Conservation (phyloP, 2,888 invertebrate species). For the Lissonota sp. region DNA sequence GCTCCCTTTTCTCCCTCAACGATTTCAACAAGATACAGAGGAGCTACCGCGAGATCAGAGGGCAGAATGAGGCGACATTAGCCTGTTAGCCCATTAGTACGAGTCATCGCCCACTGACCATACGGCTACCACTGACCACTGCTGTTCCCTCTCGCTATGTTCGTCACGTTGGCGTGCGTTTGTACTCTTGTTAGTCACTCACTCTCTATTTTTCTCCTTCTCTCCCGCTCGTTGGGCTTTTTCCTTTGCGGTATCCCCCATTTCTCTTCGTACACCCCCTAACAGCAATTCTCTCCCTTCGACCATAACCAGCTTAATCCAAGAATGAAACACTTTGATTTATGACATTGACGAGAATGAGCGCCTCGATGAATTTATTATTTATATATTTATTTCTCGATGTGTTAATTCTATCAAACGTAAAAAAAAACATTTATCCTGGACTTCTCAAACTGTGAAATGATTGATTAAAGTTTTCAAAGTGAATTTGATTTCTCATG, state of each 20-base stretch:
- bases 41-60: conserved; percentile 73
- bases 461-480: no score
- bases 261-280: conserved; percentile 6
- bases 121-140: conserved; percentile 65
- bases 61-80: conserved; percentile 80
- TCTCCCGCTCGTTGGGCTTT: conserved; percentile 27
- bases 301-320: conserved; percentile 10
- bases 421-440: not conserved
- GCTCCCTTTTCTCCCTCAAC: conserved; percentile 6
- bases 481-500: no score
- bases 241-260: conserved; percentile 52
- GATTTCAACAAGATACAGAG: conserved; percentile 34
- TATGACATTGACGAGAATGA: not conserved
- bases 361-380: not conserved
- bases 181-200: conserved; percentile 38
- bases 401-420: not conserved
- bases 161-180: conserved; percentile 37
- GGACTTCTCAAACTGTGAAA: no score
- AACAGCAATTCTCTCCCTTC: conserved; percentile 39
- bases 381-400: not conserved
- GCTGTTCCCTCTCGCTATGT: conserved; percentile 42
- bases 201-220: conserved; percentile 12
- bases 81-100: conserved; percentile 80
- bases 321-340: not conserved
- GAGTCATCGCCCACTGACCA: conserved; percentile 74